Evolutionary conservation across 2,888 invertebrate species (phyloP), one percentile per base, ranked within the genome.

Genomic region (Tuberolachnus salignus): DNA sequence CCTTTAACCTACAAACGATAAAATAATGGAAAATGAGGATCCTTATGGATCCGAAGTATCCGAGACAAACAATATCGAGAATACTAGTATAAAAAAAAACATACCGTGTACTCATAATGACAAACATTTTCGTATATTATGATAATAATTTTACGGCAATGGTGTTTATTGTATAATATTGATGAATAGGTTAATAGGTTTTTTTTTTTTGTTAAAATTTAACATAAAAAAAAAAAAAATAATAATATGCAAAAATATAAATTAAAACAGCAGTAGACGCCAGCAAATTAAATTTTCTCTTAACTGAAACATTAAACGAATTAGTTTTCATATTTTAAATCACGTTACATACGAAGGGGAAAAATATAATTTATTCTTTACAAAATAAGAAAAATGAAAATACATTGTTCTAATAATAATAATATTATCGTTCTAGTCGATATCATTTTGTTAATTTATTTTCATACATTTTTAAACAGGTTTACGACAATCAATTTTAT

Each of bases 21-120:
- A 61, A 63, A 73, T 73, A 73, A 63, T 73, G 51, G 73, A 73
- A 63, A 73, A 73, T 21, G 63, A 34, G 42, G 34, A 72, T 51
- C 61, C 34, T 71, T 26, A 10, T 2, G 34, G 34, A 73, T 63
- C 21, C 16, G 19, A 73, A 63, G 51, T 63, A 42, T 53, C 34
- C 42, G n/a, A n/a, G 16, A 21, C 13, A 63, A 63, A 42, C 34
- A 53, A 51, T 61, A 72, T 72, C 49, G 72, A 61, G 44, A 59
- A 71, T 26, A 46, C 23, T 49, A 72, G 59, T 72, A 72, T 72
- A 34, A 72, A 72, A 72, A 72, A 46, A 53, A 0, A 34, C n/a
- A 23, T 6, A 23, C 6, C 53, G 19, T 42, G 46, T 46, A 59
- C 1, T 59, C 49, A 26, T 59, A 26, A 72, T 34, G 59, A 72